Evolutionary conservation across 35 echinoderm and acorn worm genomes (phyloP), one percentile per base, ranked within the genome.

Genomic region (Eucidaris tribuloides): DNA sequence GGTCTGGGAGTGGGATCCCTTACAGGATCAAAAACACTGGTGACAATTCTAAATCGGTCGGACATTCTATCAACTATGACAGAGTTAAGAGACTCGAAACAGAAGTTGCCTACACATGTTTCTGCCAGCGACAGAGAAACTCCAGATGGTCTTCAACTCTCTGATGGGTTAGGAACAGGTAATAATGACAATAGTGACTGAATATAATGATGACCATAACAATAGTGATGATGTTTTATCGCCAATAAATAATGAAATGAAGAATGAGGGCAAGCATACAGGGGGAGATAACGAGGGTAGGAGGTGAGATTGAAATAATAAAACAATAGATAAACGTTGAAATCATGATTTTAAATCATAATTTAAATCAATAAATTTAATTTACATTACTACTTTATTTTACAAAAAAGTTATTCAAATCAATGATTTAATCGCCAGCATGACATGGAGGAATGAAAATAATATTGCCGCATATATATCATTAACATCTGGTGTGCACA

Each of bases 31-130:
- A 87, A 87, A 42, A 48, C 44, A 61, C 62, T 79, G 3, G 40
- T 93, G 24, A 93, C 79, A 58, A 76, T 88, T 28, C 70, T 88
- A 18, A 88, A 88, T 42, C 60, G 79, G 22, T 82, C 65, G 80
- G 80, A 9, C 79, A 93, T 79, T 48, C 71, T 65, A 79, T 93
- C 7, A 88, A 70, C 79, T 88, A 84, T 78, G 85, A 93, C 42
- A 85, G 83, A 18, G 68, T 62, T 19, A 87, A 93, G 58, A 29
- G 79, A 5, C 84, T 93, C 14, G 80, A 83, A 42, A 88, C 91
- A 38, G 85, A 87, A 79, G 60, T 88, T 60, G 91, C 91, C 2
- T 88, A 93, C 58, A 89, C 85, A 65, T 89, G 86, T 15, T n/a
- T 36, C 66, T 36, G 44, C 58, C 37, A 19, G 79, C 7, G 66